Percentiles rank a stretch among this genome's conserved stretches.
Evolutionary conservation across 2,888 invertebrate species (phyloP).

Genomic region (Ormyrus labotus): DNA sequence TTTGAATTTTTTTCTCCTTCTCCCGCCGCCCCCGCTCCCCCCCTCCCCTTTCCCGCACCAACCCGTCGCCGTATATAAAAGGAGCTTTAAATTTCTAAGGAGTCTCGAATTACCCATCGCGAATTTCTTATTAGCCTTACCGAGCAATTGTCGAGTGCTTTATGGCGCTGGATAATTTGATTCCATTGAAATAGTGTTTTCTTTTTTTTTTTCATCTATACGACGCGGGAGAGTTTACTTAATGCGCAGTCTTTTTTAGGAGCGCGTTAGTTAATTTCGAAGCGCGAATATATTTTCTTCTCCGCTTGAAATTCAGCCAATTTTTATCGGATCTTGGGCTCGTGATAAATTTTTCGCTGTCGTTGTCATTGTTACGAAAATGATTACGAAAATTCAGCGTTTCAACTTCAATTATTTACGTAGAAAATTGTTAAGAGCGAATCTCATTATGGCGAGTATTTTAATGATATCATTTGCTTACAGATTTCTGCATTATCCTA

Average conservation of each 20-base stretch:
- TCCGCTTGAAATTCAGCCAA: too few species aligned
- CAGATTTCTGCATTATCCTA: too few species aligned
- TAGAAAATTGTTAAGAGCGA: too few species aligned
- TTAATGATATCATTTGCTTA: too few species aligned
- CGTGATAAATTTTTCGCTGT: slow-evolving; percentile 61
- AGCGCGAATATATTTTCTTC: too few species aligned
- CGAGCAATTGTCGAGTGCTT: slow-evolving; percentile 28
- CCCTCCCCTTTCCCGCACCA: background rate
- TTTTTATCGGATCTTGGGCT: background rate
- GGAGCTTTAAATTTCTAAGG: slow-evolving; percentile 48
- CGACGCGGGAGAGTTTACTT: background rate
- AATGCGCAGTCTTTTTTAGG: background rate
- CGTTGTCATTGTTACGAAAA: slow-evolving; percentile 65
- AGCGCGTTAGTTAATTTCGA: too few species aligned
- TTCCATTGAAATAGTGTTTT: slow-evolving; percentile 7
- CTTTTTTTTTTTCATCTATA: background rate
- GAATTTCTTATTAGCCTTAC: slow-evolving; percentile 41
- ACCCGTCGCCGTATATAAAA: slow-evolving; percentile 20
- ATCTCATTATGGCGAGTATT: too few species aligned
- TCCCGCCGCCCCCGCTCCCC: background rate
- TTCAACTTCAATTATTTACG: too few species aligned
- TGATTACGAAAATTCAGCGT: too few species aligned
- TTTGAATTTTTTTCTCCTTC: slow-evolving; percentile 35
- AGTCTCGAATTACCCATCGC: slow-evolving; percentile 44
- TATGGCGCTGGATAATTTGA: slow-evolving; percentile 33